phyloP scores from a whole-genome alignment of 2,797 vertebrate species.

The Iguana delicatissima region DNA sequence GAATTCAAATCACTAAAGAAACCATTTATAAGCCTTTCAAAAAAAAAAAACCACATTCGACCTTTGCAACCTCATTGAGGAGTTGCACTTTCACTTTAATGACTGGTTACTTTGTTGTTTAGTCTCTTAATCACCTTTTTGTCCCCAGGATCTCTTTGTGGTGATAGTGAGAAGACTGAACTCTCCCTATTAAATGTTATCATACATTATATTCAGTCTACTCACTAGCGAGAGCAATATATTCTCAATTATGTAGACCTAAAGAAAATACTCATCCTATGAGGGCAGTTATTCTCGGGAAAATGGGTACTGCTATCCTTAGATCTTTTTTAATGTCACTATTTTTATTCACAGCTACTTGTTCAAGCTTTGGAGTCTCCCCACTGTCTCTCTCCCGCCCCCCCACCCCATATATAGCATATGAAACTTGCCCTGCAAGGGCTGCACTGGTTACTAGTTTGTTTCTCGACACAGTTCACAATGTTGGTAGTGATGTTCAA shows the following conservation, averaged over 20 bases:
- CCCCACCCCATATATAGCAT: too few relatives aligned
- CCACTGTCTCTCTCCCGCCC: too few relatives aligned
- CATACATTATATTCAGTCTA: background rate
- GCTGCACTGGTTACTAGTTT: background rate
- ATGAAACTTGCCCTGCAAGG: background rate
- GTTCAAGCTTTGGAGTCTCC: background rate
- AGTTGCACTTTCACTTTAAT: constrained; percentile 2
- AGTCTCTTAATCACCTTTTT: accelerated
- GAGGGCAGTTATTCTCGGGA: background rate
- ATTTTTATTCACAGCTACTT: background rate
- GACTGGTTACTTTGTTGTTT: background rate
- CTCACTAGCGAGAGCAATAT: background rate
- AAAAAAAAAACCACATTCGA: background rate
- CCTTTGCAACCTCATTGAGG: background rate
- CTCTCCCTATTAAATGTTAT: background rate
- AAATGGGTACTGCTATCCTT: background rate
- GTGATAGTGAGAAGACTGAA: background rate
- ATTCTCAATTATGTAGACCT: constrained; percentile 1
- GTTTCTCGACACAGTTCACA: background rate
- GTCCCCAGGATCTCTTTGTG: background rate
- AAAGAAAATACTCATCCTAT: constrained; percentile 5
- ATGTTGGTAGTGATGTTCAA: too few relatives aligned
- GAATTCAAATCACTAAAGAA: constrained; percentile 3
- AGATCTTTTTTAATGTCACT: background rate
- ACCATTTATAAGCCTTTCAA: background rate